Evolutionary conservation across 2,888 invertebrate species (phyloP), one percentile per base, ranked within the genome.

Genomic region (Platycnemis pennipes): DNA sequence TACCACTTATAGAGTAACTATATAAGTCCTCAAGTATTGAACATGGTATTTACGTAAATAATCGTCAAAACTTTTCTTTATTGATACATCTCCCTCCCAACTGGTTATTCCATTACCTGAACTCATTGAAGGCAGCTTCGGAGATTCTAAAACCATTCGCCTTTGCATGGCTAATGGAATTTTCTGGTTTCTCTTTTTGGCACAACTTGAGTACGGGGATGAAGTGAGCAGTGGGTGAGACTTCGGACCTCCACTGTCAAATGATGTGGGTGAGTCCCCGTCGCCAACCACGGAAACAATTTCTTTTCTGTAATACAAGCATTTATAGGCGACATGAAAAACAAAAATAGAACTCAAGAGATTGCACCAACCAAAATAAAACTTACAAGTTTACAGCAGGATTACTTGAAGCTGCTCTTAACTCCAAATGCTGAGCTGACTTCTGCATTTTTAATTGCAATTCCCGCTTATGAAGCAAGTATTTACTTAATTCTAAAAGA

Each of bases 401-500:
- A n/a, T 89, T 89, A 26, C 42, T 89, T 5, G 89, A 56, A 26
- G 53, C 42, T 42, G 89, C 89, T 46, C 13, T 53, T 11, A 89
- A 13, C 42, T 89, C 89, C 42, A 56, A n/a, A 13, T 56, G 8
- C 19, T 89, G 89, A 26, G 31, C 37, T 16, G 89, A 56, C 53
- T 89, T 89, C 42, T 89, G 89, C 56, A 89, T 53, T 42, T 42
- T 94, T 42, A 94, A 94, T 16, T 95, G 95, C 85, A 95, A 94
- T 86, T 95, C 95, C 91, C 95, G 94, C 94, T 95, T 95, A 44
- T 95, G 95, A 91, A 95, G 94, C 31, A 95, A 94, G 94, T 95
- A 95, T 94, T 95, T 95, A 91, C 95, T 95, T 45, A 95, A 95
- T 94, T 95, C 95, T 95, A 95, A 13, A 95, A 94, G 94, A 94